phyloP scores from a whole-genome alignment of 2,888 invertebrate genomes.

The Drosophila colorata region DNA sequence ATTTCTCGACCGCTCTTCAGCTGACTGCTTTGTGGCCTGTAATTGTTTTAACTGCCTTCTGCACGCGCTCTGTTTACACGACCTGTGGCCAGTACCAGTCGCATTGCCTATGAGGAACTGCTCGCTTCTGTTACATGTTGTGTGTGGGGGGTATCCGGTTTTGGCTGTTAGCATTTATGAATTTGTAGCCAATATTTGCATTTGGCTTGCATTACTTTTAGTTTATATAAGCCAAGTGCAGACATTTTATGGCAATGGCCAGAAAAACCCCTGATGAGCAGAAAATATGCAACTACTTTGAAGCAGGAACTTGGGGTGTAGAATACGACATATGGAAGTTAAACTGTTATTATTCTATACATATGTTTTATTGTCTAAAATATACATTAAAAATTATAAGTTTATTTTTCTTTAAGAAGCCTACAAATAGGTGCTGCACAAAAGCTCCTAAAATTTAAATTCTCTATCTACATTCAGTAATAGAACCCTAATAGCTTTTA shows the following conservation, averaged over 20 bases:
- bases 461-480: background rate
- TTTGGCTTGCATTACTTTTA: conserved; percentile 24
- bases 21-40: conserved; percentile 68
- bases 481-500: background rate
- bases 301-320: background rate
- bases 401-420: too few relatives aligned
- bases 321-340: background rate
- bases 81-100: conserved; percentile 22
- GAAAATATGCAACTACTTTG: background rate
- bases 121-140: conserved; percentile 11
- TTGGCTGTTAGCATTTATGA: conserved; percentile 30
- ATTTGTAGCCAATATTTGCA: conserved; percentile 42
- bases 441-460: too few relatives aligned
- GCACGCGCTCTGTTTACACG: conserved; percentile 63
- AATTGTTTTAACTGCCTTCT: conserved; percentile 71
- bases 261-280: background rate
- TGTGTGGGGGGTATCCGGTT: background rate
- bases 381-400: too few relatives aligned
- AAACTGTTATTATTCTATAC: too few relatives aligned
- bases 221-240: conserved; percentile 15
- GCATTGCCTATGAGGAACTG: conserved; percentile 24
- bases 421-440: background rate
- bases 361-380: too few relatives aligned
- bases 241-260: background rate
- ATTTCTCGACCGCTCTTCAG: background rate